Evolutionary conservation across 2,888 invertebrate species (phyloP), one percentile per base, ranked within the genome.

Genomic region (Steinernema hermaphroditum): DNA sequence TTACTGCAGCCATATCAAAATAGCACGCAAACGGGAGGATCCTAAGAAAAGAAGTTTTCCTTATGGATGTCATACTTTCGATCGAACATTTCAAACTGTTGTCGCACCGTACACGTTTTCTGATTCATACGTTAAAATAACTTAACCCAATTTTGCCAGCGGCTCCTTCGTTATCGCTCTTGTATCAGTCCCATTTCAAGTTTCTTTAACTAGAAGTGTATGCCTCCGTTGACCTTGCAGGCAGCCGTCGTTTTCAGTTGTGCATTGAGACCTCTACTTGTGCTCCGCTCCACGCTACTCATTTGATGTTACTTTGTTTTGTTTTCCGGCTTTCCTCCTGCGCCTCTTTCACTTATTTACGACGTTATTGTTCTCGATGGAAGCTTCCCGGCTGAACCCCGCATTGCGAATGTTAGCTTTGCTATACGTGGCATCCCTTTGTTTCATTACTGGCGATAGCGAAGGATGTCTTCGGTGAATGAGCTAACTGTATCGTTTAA

Each of bases 121-220:
- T 16, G 46, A 4, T 2, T 4, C 16, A 14, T 2, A 32, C 16
- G 32, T 12, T 37, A 37, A 62, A 62, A 62, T 32, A 62, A 34
- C 16, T 29, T 34, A 62, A 34, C 62, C 62, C n/a, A 62, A 29
- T 32, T 62, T 19, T 29, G 16, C 16, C 29, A 1, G 22, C 19
- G 4, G 1, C 32, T 34, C 27, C 9, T 27, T 27, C 27, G 32
- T 50, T 50, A 62, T 62, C 32, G 1, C 32, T 32, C 9, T 16
- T 32, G 32, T 32, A 62, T 62, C 62, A 32, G 19, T 24, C 62
- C 12, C 34, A 29, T 27, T 62, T 32, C 62, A 62, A 27, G 62
- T 62, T 62, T 62, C 62, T 32, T 62, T 62, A 62, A 62, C 62
- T 62, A 62, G 62, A 62, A 32, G 62, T 34, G 62, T 62, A 62